Evolutionary conservation across 2,888 invertebrate genomes (phyloP).

Genomic region (Tetanocera ferruginea): DNA sequence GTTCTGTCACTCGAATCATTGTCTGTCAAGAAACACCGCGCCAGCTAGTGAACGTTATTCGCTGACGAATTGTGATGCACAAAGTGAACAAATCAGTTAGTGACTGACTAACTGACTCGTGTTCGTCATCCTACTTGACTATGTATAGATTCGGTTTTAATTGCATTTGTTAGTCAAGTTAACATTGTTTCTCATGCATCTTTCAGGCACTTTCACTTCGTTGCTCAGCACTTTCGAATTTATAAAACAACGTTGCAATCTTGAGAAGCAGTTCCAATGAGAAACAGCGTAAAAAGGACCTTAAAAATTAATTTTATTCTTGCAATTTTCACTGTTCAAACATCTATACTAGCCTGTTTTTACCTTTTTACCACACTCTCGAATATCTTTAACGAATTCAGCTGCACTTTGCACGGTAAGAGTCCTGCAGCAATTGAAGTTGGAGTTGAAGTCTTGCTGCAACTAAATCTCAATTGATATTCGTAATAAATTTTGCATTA

Average conservation of each 20-base stretch:
- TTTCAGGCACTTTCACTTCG: conserved; percentile 6
- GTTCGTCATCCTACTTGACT: background rate
- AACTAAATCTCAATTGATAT: conserved; percentile 52
- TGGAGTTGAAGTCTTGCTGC: background rate
- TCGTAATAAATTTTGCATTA: conserved; percentile 62
- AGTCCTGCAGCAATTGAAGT: background rate
- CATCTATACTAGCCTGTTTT: background rate
- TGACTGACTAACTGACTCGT: background rate
- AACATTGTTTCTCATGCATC: background rate
- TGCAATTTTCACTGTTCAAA: background rate
- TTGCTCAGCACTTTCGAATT: background rate
- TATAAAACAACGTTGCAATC: background rate
- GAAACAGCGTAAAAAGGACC: background rate
- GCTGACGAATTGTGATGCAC: background rate
- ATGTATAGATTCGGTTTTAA: background rate
- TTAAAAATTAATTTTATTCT: background rate
- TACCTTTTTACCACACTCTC: background rate
- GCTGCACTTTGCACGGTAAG: background rate
- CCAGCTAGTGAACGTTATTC: background rate
- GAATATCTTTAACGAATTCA: too few relatives aligned
- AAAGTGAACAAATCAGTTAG: background rate
- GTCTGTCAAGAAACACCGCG: conserved; percentile 20
- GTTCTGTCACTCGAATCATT: background rate
- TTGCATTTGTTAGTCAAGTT: conserved; percentile 1
- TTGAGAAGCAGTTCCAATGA: too few relatives aligned